Conservation (phyloP, 2,113 vertebrate species). For the Catharus bicknelli region DNA sequence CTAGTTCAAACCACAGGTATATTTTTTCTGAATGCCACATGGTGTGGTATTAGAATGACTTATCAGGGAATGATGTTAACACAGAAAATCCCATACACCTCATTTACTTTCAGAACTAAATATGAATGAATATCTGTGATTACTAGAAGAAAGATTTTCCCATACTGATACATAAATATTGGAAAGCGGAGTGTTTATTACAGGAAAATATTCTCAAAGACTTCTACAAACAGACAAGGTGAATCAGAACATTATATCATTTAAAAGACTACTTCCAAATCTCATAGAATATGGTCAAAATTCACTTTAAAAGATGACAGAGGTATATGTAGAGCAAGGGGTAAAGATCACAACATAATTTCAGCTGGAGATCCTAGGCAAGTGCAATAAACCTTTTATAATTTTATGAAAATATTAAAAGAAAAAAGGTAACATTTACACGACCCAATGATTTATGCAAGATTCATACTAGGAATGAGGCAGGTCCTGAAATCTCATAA, state of each 20-base stretch:
- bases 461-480: slow-evolving; percentile 3
- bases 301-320: background rate
- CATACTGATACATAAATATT: background rate
- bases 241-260: background rate
- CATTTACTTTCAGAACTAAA: background rate
- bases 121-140: background rate
- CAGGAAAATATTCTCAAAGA: background rate
- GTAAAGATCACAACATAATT: background rate
- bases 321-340: background rate
- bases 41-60: background rate
- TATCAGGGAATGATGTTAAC: background rate
- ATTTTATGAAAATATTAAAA: background rate
- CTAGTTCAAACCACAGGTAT: slow-evolving; percentile 18
- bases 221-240: background rate
- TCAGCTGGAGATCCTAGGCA: background rate
- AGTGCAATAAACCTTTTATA: background rate
- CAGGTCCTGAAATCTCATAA: slow-evolving; percentile 55
- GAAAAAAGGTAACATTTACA: background rate
- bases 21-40: background rate
- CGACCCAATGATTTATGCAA: background rate
- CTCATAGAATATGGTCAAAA: background rate
- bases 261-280: background rate
- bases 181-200: background rate
- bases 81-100: background rate
- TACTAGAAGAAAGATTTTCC: background rate